Conservation (phyloP, 2,888 invertebrate genomes). For the Mythimna lalbum region DNA sequence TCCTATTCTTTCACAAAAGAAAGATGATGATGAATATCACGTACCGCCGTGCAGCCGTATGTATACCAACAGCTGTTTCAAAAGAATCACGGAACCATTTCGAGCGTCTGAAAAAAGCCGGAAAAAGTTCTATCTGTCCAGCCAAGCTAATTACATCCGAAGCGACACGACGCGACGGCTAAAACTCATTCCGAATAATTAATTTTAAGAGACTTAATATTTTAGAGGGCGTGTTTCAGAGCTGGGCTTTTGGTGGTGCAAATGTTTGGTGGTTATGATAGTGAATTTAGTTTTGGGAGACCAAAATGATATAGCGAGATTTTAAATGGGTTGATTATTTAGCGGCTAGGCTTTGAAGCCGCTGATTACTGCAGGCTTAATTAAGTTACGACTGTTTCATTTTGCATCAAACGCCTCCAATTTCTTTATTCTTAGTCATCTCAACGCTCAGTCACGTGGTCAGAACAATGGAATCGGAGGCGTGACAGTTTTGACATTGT, state of each 20-base stretch:
- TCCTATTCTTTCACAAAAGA: neutral
- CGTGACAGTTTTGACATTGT: too few species aligned
- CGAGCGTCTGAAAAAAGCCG: conserved; percentile 64
- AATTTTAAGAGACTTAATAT: conserved; percentile 54
- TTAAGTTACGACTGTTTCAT: too few species aligned
- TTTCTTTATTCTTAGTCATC: too few species aligned
- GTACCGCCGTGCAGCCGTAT: too few species aligned
- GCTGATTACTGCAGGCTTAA: too few species aligned
- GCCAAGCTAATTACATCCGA: conserved; percentile 74
- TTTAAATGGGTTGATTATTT: too few species aligned
- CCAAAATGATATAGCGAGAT: neutral
- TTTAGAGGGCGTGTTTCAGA: conserved; percentile 18
- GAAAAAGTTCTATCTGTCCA: conserved; percentile 61
- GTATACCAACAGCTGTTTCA: conserved; percentile 12
- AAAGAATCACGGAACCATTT: conserved; percentile 65
- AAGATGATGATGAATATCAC: neutral
- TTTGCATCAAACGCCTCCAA: too few species aligned
- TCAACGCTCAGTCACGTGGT: too few species aligned
- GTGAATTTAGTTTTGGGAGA: neutral
- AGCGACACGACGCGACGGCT: conserved; percentile 54
- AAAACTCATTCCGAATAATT: conserved; percentile 68
- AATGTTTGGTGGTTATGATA: conserved; percentile 12
- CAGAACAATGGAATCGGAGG: too few species aligned
- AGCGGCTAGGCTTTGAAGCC: too few species aligned
- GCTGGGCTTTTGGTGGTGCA: conserved; percentile 13